A percentile compares a stretch with the other conserved stretches of the same genome.
These are phyloP conservation scores for Hippocampus abdominalis DNA, from an alignment of 2,113 vertebrate species.

Conservation along the genomic window DNA sequence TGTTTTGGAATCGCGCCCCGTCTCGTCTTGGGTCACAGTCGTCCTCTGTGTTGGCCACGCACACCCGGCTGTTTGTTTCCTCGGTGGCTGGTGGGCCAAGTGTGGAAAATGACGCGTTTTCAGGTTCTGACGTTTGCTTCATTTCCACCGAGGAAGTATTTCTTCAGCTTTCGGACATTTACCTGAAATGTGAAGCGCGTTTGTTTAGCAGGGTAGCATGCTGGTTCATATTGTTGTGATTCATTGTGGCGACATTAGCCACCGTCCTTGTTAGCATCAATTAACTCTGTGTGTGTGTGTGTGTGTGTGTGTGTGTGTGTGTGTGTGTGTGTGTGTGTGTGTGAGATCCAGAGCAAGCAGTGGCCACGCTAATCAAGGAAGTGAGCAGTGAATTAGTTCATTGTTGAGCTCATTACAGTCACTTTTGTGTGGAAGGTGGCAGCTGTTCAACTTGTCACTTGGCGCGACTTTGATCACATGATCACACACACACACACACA, in stretches of 20 bases:
- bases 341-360: conserved; percentile 24
- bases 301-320: conserved; percentile 27
- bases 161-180: too few species aligned
- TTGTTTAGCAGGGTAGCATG: too few species aligned
- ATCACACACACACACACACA: neutral
- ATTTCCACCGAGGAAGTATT: too few species aligned
- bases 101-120: too few species aligned
- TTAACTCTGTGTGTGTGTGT: neutral
- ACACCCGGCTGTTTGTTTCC: conserved; percentile 24
- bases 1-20: conserved; percentile 7
- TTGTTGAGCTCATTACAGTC: conserved; percentile 64
- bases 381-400: conserved; percentile 59
- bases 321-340: conserved; percentile 2
- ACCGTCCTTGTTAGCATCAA: neutral
- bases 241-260: neutral
- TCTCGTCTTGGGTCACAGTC: conserved; percentile 32
- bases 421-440: conserved; percentile 64
- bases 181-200: too few species aligned
- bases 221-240: too few species aligned
- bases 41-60: conserved; percentile 32
- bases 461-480: conserved; percentile 26
- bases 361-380: conserved; percentile 56
- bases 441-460: conserved; percentile 69
- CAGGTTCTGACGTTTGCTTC: too few species aligned
- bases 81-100: neutral